Evolutionary conservation across 1,140 invertebrate species (phyloP), one percentile per base, ranked within the genome.

Genomic region (Neodiprion lecontei): DNA sequence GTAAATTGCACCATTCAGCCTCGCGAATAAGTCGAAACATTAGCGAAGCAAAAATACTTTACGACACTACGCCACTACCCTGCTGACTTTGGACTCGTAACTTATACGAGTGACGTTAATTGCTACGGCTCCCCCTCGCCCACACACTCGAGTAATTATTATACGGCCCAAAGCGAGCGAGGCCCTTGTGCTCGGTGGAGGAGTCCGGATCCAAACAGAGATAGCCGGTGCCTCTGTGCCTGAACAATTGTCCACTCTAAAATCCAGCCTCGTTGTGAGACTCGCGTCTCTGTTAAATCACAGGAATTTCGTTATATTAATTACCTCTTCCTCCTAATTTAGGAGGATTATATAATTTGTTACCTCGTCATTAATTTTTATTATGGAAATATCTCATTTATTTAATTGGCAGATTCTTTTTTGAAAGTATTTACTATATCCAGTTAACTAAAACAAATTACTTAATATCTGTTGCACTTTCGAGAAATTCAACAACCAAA

Each of bases 161-260:
- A 61, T 61, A 12, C n/a, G 53, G 53, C 53, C 53, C 53, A 61
- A 17, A 61, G 53, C 11, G 53, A 61, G 28, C 28, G 28, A 40
- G 28, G 28, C 28, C 28, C 28, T 40, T 40, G 28, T 40, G 28
- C 28, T 40, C 28, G 28, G 28, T 1, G 28, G 28, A 40, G 28
- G 53, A 61, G 5, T 17, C 53, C n/a, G 11, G 53, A 12, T 12
- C 53, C 53, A 61, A 17, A 61, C 11, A 40, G 28, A 40, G 28
- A 40, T 40, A 40, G 28, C 28, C 28, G 28, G 1, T 40, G 28
- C 28, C 28, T 40, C 28, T 40, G 53, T 61, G 53, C 5, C n/a
- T 61, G n/a, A 61, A 61, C 11, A 61, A 61, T 61, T 61, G 53
- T 61, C n/a, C 53, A 61, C 53, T 61, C 53, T 61, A 61, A 61